phyloP scores from a whole-genome alignment of 2,797 vertebrate species.

The Ptychadena robeensis region DNA sequence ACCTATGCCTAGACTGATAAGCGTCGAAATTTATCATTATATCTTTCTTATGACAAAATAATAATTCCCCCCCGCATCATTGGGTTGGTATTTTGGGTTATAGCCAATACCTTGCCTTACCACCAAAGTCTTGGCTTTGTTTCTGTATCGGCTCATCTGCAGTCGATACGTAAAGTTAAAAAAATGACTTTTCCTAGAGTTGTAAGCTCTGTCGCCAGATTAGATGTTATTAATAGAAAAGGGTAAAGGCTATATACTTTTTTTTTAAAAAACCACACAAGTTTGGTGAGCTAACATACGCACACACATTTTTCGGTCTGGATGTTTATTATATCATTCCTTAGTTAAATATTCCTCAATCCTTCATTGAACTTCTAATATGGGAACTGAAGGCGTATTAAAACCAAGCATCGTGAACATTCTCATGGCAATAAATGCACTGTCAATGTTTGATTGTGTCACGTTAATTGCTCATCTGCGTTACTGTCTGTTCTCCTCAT shows the following conservation, averaged over 20 bases:
- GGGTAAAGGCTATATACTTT: slow-evolving; percentile 49
- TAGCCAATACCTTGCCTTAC: neutral
- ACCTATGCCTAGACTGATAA: too few relatives aligned
- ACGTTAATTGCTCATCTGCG: slow-evolving; percentile 80
- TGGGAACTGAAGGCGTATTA: slow-evolving; percentile 73
- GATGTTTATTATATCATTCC: slow-evolving; percentile 48
- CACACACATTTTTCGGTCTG: slow-evolving; percentile 23
- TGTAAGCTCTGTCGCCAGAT: slow-evolving; percentile 18
- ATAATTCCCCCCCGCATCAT: too few relatives aligned
- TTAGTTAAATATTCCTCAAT: slow-evolving; percentile 55
- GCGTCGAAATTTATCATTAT: too few relatives aligned
- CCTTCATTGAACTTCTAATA: slow-evolving; percentile 53
- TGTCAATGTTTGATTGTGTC: slow-evolving; percentile 78
- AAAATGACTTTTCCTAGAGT: slow-evolving; percentile 13
- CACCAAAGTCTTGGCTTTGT: neutral
- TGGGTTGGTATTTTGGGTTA: too few relatives aligned
- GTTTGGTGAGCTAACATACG: slow-evolving; percentile 38
- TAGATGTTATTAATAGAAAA: slow-evolving; percentile 39
- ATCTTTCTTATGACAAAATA: too few relatives aligned
- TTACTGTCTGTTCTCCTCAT: slow-evolving; percentile 80
- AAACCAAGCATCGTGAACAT: slow-evolving; percentile 77
- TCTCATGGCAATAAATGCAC: slow-evolving; percentile 74
- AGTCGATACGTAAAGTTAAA: neutral
- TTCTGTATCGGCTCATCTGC: neutral
- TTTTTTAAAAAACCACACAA: slow-evolving; percentile 1